These are phyloP conservation scores for Cecidostiba fungosa DNA, from an alignment of 2,888 invertebrate genomes.

Conservation along the genomic window DNA sequence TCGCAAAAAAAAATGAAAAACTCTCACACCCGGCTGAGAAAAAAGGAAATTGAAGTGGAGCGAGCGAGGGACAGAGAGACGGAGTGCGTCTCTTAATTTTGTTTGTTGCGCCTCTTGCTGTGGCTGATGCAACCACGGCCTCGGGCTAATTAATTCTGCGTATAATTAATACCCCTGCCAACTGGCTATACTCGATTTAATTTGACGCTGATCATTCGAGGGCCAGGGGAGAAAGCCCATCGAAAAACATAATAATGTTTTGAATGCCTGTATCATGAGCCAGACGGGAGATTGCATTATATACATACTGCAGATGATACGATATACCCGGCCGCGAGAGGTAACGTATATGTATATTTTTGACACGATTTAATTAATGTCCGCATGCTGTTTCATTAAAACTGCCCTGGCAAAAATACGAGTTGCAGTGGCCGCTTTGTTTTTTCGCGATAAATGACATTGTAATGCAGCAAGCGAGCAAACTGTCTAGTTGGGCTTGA, in stretches of 20 bases:
- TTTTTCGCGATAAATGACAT: background rate
- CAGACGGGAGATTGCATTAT: background rate
- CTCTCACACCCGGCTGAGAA: background rate
- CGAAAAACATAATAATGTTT: constrained; percentile 25
- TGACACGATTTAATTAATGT: constrained; percentile 6
- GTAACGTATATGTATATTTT: constrained; percentile 1
- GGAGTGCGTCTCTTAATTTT: constrained; percentile 9
- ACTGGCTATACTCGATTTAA: constrained; percentile 61
- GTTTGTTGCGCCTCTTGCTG: constrained; percentile 15
- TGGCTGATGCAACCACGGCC: constrained; percentile 3
- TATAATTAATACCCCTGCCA: constrained; percentile 63
- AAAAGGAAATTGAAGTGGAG: constrained; percentile 5
- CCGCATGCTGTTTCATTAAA: background rate
- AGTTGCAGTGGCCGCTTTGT: background rate
- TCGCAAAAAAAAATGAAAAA: background rate
- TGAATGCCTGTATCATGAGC: background rate
- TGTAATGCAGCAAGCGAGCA: background rate
- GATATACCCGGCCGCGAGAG: background rate
- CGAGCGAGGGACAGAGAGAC: background rate
- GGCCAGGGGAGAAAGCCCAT: background rate
- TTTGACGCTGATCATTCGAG: constrained; percentile 61
- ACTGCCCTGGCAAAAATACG: background rate
- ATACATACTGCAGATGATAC: background rate
- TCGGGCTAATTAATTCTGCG: constrained; percentile 63
- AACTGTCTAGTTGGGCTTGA: background rate